Percentiles rank a stretch among this genome's conserved stretches.
Conservation (phyloP, 1,140 invertebrate genomes). For the Drosophila asahinai region DNA sequence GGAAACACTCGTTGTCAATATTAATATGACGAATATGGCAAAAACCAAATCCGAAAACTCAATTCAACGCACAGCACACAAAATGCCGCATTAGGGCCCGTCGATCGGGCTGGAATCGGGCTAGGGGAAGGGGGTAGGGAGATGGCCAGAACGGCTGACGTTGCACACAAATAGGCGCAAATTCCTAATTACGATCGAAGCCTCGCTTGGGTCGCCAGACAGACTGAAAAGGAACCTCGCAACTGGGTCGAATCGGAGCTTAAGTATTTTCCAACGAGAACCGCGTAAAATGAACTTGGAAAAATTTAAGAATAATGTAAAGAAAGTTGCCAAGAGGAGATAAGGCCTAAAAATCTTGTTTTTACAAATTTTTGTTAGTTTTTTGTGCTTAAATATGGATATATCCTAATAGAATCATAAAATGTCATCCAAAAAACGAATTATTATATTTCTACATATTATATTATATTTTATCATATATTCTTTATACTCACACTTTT, state of each 20-base stretch:
- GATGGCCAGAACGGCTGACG: conserved; percentile 21
- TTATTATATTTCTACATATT: no score
- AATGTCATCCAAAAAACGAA: no score
- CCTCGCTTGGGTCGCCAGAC: conserved; percentile 39
- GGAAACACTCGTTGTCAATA: conserved; percentile 82
- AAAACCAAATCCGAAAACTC: conserved; percentile 81
- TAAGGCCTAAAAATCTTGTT: no score
- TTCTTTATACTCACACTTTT: conserved; percentile 88
- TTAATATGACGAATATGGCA: conserved; percentile 82
- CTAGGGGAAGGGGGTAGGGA: not conserved
- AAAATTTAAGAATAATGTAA: not conserved
- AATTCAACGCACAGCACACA: conserved; percentile 80
- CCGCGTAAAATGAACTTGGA: not conserved
- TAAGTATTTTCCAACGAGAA: conserved; percentile 11
- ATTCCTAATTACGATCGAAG: conserved; percentile 57
- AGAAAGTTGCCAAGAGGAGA: not conserved
- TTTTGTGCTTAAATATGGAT: no score
- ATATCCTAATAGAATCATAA: no score
- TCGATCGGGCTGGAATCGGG: not conserved
- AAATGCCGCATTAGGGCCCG: conserved; percentile 74
- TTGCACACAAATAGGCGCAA: conserved; percentile 64
- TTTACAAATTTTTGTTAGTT: no score
- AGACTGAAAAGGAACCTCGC: conserved; percentile 44
- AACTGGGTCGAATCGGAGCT: conserved; percentile 28
- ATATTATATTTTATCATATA: no score